A percentile compares a stretch with the other conserved stretches of the same genome.
phyloP scores from a whole-genome alignment of 1,140 invertebrate genomes.

The Brachionus koreanus region DNA sequence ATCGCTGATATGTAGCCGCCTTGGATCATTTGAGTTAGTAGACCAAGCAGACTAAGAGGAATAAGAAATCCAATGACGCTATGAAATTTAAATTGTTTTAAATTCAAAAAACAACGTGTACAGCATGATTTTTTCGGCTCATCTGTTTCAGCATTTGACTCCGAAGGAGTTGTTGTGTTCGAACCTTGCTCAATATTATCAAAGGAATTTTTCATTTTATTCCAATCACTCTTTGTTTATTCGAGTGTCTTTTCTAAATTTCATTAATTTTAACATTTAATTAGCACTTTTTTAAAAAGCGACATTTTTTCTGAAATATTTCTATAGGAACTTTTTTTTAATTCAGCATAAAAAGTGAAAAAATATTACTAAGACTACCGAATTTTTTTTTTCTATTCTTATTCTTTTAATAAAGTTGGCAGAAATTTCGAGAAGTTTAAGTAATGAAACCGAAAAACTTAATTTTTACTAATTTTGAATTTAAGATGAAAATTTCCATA shows the following conservation, averaged over 20 bases:
- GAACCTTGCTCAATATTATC: neutral
- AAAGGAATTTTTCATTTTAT: neutral
- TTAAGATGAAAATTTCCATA: too few species aligned
- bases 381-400: neutral
- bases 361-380: neutral
- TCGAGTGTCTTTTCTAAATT: neutral
- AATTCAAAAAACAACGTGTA: neutral
- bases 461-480: too few species aligned
- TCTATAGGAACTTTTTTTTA: neutral
- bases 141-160: neutral
- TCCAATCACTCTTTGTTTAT: neutral
- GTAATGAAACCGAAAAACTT: too few species aligned
- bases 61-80: slow-evolving; percentile 26
- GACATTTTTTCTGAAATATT: neutral
- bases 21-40: slow-evolving; percentile 45
- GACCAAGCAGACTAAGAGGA: slow-evolving; percentile 30
- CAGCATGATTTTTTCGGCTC: neutral
- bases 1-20: slow-evolving; percentile 46
- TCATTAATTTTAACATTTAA: too few species aligned
- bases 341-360: neutral
- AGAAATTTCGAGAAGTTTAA: too few species aligned
- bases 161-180: neutral
- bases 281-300: too few species aligned
- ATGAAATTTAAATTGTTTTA: slow-evolving; percentile 30
- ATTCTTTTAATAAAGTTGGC: too few species aligned